phyloP scores from a whole-genome alignment of 2,888 invertebrate species.

The Drosophila rellima region DNA sequence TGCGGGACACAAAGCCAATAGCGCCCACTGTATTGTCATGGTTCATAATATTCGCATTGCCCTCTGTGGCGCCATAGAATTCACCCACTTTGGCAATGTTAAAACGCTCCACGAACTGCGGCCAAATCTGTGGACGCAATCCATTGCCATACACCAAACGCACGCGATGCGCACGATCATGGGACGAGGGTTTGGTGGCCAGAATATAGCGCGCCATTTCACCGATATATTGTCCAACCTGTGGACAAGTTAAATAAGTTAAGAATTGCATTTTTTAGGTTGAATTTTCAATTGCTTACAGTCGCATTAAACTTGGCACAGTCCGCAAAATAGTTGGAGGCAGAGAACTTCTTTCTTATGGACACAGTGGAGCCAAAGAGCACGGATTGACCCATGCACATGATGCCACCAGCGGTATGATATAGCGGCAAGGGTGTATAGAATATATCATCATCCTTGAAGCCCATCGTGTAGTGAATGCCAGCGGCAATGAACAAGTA shows the following conservation, averaged over 20 bases:
- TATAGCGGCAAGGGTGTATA: slow-evolving; percentile 97
- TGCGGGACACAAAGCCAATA: slow-evolving; percentile 96
- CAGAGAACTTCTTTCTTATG: slow-evolving; percentile 96
- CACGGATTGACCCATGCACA: slow-evolving; percentile 92
- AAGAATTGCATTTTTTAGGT: not conserved
- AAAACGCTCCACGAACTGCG: slow-evolving; percentile 94
- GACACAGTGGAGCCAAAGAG: slow-evolving; percentile 93
- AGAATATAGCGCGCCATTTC: slow-evolving; percentile 96
- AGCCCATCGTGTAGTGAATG: slow-evolving; percentile 89
- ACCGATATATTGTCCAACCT: slow-evolving; percentile 95
- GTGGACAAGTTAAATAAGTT: not conserved
- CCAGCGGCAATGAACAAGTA: slow-evolving; percentile 92
- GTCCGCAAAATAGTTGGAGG: slow-evolving; percentile 95
- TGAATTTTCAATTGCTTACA: slow-evolving; percentile 86
- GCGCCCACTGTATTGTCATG: slow-evolving; percentile 96
- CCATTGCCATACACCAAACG: slow-evolving; percentile 96
- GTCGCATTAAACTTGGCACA: slow-evolving; percentile 97
- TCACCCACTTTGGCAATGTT: slow-evolving; percentile 94
- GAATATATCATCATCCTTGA: slow-evolving; percentile 90
- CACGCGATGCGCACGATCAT: slow-evolving; percentile 90
- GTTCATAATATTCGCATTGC: slow-evolving; percentile 98
- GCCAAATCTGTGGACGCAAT: slow-evolving; percentile 95
- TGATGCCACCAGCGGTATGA: slow-evolving; percentile 96
- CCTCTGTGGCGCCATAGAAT: slow-evolving; percentile 98
- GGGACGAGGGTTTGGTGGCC: slow-evolving; percentile 89